A percentile compares a stretch with the other conserved stretches of the same genome.
Conservation (phyloP, 2,797 vertebrate genomes). For the Gorsachius magnificus region DNA sequence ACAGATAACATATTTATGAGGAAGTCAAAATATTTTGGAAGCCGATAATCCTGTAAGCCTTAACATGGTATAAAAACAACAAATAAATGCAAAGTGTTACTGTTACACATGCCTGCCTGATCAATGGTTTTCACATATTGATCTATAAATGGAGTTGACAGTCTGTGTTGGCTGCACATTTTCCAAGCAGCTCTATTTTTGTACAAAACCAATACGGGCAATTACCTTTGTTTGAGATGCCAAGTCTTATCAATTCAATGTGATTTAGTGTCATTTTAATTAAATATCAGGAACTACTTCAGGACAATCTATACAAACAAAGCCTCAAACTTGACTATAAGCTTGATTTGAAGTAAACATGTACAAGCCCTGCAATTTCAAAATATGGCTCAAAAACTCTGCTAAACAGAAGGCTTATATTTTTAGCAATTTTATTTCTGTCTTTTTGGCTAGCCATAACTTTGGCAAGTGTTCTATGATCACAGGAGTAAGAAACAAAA, state of each 20-base stretch:
- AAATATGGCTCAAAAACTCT: slow-evolving; percentile 76
- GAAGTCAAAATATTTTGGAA: slow-evolving; percentile 85
- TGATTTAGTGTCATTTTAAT: slow-evolving; percentile 84
- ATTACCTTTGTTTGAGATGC: slow-evolving; percentile 85
- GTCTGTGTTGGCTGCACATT: slow-evolving; percentile 81
- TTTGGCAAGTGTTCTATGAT: slow-evolving; percentile 78
- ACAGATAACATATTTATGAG: slow-evolving; percentile 82
- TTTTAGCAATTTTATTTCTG: slow-evolving; percentile 80
- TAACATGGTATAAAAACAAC: slow-evolving; percentile 81
- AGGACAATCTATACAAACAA: slow-evolving; percentile 81
- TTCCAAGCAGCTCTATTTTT: slow-evolving; percentile 83
- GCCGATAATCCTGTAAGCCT: slow-evolving; percentile 80
- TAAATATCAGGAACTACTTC: slow-evolving; percentile 82
- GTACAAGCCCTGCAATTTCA: slow-evolving; percentile 70
- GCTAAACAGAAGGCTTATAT: slow-evolving; percentile 78
- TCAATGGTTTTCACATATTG: slow-evolving; percentile 84
- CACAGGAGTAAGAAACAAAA: slow-evolving; percentile 78
- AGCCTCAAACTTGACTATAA: slow-evolving; percentile 79
- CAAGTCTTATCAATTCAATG: slow-evolving; percentile 84
- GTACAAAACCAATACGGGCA: slow-evolving; percentile 83
- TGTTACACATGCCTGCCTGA: slow-evolving; percentile 83
- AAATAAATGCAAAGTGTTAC: slow-evolving; percentile 84
- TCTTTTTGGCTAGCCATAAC: slow-evolving; percentile 79
- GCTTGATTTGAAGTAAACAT: slow-evolving; percentile 79
- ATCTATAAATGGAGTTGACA: slow-evolving; percentile 85